Evolutionary conservation across 2,888 invertebrate genomes (phyloP).

Genomic region (Thysanoteuthis rhombus): DNA sequence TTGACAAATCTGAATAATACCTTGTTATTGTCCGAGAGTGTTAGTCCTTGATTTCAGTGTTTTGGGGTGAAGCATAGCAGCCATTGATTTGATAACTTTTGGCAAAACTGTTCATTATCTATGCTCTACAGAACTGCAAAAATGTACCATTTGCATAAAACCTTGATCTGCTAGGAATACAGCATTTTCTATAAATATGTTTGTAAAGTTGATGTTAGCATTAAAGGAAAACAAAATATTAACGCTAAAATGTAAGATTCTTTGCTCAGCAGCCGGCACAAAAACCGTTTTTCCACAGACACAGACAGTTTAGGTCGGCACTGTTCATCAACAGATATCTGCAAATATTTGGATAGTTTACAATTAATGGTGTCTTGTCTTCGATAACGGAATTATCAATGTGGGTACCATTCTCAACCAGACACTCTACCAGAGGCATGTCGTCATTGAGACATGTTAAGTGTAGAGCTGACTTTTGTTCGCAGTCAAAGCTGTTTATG

Average conservation of each 20-base stretch:
- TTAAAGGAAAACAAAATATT: not conserved
- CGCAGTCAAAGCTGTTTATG: not conserved
- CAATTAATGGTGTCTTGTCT: not conserved
- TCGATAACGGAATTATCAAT: not conserved
- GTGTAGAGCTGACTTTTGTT: not conserved
- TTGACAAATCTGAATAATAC: not conserved
- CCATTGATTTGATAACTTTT: not conserved
- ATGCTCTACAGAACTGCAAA: not conserved
- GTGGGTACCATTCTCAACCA: not conserved
- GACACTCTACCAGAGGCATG: not conserved
- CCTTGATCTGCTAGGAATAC: not conserved
- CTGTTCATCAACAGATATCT: not conserved
- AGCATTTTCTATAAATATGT: not conserved
- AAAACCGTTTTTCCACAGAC: not conserved
- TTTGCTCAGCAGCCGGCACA: not conserved
- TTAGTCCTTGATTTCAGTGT: not conserved
- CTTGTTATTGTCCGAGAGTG: not conserved
- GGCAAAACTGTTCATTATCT: not conserved
- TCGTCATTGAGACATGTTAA: not conserved
- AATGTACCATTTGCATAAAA: not conserved
- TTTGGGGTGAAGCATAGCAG: not conserved
- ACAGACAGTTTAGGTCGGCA: not conserved
- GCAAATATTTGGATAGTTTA: not conserved
- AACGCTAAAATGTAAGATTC: not conserved
- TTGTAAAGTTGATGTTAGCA: not conserved